Conservation (phyloP, 1,140 invertebrate genomes). For the Anastatus disparis region DNA sequence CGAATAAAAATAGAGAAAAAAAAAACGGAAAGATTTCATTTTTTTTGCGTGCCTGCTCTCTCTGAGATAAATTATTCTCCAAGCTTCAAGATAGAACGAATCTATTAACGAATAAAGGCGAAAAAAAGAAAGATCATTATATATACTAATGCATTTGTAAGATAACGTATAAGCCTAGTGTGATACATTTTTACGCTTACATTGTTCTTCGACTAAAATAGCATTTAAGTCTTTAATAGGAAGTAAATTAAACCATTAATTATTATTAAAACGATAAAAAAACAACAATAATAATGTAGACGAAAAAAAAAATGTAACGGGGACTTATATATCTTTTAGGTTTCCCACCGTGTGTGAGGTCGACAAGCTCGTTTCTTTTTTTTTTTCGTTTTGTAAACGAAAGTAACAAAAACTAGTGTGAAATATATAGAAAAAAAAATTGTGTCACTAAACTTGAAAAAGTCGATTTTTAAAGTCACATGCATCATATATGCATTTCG, state of each 20-base stretch:
- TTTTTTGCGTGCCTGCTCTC: too few species aligned
- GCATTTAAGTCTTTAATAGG: conserved; percentile 53
- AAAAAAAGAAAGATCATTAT: conserved; percentile 31
- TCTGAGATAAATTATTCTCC: too few species aligned
- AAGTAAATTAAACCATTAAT: conserved; percentile 5
- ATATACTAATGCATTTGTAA: conserved; percentile 54
- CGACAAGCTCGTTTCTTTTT: not conserved
- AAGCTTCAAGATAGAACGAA: too few species aligned
- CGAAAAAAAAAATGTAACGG: conserved; percentile 6
- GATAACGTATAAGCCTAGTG: conserved; percentile 61
- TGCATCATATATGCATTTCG: not conserved
- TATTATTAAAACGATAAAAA: not conserved
- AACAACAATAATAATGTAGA: not conserved
- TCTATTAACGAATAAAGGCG: conserved; percentile 26
- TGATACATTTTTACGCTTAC: conserved; percentile 62
- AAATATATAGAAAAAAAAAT: not conserved
- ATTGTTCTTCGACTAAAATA: conserved; percentile 56
- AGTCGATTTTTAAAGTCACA: not conserved
- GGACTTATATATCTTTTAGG: not conserved
- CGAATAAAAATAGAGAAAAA: too few species aligned
- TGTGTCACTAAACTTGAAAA: conserved; percentile 11
- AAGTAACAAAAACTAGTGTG: too few species aligned
- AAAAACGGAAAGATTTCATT: too few species aligned
- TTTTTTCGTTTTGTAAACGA: too few species aligned
- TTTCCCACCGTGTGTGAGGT: not conserved